Evolutionary conservation across 2,888 invertebrate genomes (phyloP).

Genomic region (Digitonthophagus gazella): DNA sequence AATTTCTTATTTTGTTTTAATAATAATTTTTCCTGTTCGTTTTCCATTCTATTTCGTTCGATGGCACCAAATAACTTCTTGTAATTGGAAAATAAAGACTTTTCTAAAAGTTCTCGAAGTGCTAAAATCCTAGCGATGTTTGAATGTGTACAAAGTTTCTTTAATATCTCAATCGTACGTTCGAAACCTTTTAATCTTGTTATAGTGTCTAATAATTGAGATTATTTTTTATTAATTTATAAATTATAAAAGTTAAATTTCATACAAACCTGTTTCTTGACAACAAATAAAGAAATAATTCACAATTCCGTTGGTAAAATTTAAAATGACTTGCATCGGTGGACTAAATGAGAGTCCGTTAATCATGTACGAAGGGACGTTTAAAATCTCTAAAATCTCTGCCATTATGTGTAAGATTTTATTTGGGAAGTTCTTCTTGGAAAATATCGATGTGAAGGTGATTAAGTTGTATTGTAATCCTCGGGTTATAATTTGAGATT

Average conservation of each 20-base stretch:
- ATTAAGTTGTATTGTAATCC: slow-evolving; percentile 53
- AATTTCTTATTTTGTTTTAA: slow-evolving; percentile 77
- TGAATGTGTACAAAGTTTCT: slow-evolving; percentile 63
- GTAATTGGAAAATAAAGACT: slow-evolving; percentile 67
- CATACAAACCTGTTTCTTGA: slow-evolving; percentile 59
- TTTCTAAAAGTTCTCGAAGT: slow-evolving; percentile 69
- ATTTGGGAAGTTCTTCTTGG: slow-evolving; percentile 46
- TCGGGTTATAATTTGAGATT: slow-evolving; percentile 51
- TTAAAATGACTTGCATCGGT: slow-evolving; percentile 65
- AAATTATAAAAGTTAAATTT: slow-evolving; percentile 1
- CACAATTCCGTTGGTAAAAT: slow-evolving; percentile 68
- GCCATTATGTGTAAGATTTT: slow-evolving; percentile 56
- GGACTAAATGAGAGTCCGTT: slow-evolving; percentile 51
- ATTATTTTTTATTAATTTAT: neutral
- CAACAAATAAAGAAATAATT: slow-evolving; percentile 77
- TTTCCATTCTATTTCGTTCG: slow-evolving; percentile 46
- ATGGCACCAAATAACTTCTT: slow-evolving; percentile 69
- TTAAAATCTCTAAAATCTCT: slow-evolving; percentile 64
- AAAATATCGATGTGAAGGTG: slow-evolving; percentile 50
- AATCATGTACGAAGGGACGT: slow-evolving; percentile 57
- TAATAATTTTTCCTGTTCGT: slow-evolving; percentile 55
- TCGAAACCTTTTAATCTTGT: slow-evolving; percentile 64
- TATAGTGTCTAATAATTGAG: slow-evolving; percentile 59
- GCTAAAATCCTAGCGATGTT: slow-evolving; percentile 72
- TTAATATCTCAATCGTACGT: slow-evolving; percentile 62